Conservation (phyloP, 2,888 invertebrate genomes). For the Philhelius pedissequus region DNA sequence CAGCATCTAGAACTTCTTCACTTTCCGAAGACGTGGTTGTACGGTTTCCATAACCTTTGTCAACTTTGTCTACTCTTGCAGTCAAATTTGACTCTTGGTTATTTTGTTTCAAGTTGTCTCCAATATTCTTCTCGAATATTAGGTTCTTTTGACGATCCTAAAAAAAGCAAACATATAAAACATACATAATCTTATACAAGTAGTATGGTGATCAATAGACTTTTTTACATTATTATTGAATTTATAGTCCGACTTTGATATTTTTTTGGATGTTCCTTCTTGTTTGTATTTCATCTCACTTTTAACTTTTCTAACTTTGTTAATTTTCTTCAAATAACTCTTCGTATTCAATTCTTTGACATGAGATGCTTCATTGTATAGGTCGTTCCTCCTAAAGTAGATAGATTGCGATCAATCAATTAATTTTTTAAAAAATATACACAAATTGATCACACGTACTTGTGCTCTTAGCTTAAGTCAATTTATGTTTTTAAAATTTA, state of each 20-base stretch:
- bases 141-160: conserved; percentile 12
- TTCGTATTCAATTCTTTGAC: conserved; percentile 8
- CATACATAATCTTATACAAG: too few relatives aligned
- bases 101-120: conserved; percentile 8
- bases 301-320: conserved; percentile 76
- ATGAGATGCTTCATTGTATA: conserved; percentile 72
- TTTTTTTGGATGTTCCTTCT: conserved; percentile 72
- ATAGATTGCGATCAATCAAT: background rate
- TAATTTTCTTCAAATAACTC: conserved; percentile 66
- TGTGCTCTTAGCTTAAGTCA: too few relatives aligned
- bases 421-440: too few relatives aligned
- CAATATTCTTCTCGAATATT: conserved; percentile 47
- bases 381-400: conserved; percentile 68
- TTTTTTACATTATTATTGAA: conserved; percentile 68
- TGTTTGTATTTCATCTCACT: conserved; percentile 77
- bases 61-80: conserved; percentile 13
- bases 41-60: background rate
- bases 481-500: too few relatives aligned
- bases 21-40: conserved; percentile 6
- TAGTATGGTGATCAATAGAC: background rate
- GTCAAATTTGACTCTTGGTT: conserved; percentile 25
- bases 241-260: conserved; percentile 76
- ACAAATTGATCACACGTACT: too few relatives aligned
- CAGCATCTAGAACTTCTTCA: background rate
- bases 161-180: too few relatives aligned